These are phyloP conservation scores for Tenebrio molitor DNA, from an alignment of 1,140 invertebrate genomes.

Conservation along the genomic window DNA sequence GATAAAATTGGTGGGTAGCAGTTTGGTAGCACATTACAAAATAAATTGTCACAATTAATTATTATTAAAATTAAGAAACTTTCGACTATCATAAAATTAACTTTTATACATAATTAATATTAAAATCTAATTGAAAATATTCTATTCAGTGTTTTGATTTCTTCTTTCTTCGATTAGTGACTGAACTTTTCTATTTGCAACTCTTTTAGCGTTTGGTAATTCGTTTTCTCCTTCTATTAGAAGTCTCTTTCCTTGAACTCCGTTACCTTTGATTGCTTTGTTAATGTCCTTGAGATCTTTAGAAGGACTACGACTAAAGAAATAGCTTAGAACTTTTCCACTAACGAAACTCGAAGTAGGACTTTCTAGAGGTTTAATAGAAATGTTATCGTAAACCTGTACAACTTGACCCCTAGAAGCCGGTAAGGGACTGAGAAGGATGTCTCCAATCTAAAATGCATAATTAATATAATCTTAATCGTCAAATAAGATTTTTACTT, in stretches of 20 bases:
- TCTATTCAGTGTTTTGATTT: constrained; percentile 53
- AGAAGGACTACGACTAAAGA: constrained; percentile 90
- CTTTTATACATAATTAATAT: constrained; percentile 19
- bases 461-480: constrained; percentile 11
- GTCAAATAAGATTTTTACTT: constrained; percentile 8
- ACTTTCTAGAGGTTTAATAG: constrained; percentile 72
- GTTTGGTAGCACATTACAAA: no score
- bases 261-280: constrained; percentile 62
- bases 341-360: constrained; percentile 65
- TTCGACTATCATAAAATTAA: constrained; percentile 18
- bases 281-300: constrained; percentile 71
- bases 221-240: constrained; percentile 58
- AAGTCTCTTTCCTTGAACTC: constrained; percentile 59
- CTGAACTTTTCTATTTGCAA: constrained; percentile 61
- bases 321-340: constrained; percentile 82
- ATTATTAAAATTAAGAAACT: constrained; percentile 20
- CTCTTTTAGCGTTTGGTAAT: constrained; percentile 55
- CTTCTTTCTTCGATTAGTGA: constrained; percentile 62
- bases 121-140: constrained; percentile 35
- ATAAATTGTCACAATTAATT: no score
- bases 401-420: constrained; percentile 63
- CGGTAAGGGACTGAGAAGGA: constrained; percentile 84
- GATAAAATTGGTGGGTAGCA: no score
- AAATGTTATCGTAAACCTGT: constrained; percentile 71
- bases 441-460: constrained; percentile 50